These are phyloP conservation scores for Myotis vivesi DNA, from an alignment of 2,797 vertebrate genomes.

Conservation along the genomic window DNA sequence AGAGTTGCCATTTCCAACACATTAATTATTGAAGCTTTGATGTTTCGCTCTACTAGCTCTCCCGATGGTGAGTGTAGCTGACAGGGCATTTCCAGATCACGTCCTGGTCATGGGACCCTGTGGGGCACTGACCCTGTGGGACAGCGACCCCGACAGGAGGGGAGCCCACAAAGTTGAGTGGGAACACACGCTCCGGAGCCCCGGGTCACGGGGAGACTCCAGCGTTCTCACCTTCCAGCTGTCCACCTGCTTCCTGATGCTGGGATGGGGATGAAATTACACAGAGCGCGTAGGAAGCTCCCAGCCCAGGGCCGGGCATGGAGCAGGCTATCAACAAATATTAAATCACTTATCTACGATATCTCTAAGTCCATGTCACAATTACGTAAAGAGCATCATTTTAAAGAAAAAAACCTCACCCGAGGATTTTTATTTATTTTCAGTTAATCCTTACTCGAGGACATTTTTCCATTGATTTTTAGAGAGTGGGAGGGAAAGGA, in stretches of 20 bases:
- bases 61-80: background rate
- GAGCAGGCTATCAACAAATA: background rate
- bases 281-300: background rate
- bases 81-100: background rate
- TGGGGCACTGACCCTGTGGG: background rate
- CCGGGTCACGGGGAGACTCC: rapidly evolving
- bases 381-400: background rate
- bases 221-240: background rate
- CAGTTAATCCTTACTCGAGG: too few species aligned
- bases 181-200: background rate
- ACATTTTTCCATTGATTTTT: too few species aligned
- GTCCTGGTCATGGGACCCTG: background rate
- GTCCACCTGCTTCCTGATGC: background rate
- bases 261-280: background rate
- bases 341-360: background rate
- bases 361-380: background rate
- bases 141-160: background rate
- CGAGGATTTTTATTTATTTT: too few species aligned
- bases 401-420: background rate
- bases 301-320: background rate
- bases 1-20: background rate
- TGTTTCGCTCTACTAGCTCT: background rate
- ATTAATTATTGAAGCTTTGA: conserved; percentile 14
- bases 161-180: background rate
- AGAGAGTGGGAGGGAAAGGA: too few species aligned